These are phyloP conservation scores for Leistus spinibarbis DNA, from an alignment of 2,888 invertebrate species.

Conservation along the genomic window DNA sequence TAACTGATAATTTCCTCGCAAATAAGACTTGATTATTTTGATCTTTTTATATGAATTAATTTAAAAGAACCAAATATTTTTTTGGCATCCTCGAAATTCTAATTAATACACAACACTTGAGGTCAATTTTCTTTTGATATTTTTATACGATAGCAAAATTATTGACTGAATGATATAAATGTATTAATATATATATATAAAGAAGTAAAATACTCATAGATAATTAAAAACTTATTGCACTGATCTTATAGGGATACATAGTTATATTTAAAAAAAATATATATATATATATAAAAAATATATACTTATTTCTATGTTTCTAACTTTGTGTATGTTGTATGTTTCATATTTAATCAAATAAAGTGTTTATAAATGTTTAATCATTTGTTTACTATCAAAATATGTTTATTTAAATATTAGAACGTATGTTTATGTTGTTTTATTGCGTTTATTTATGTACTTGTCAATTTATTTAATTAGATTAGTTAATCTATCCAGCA, in stretches of 20 bases:
- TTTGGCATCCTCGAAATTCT: constrained; percentile 11
- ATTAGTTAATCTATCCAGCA: too few relatives aligned
- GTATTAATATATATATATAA: not conserved
- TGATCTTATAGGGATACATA: constrained; percentile 7
- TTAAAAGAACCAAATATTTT: constrained; percentile 28
- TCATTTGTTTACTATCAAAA: not conserved
- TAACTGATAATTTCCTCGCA: not conserved
- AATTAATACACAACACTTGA: not conserved
- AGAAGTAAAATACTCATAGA: not conserved
- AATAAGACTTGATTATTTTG: not conserved
- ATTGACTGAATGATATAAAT: constrained; percentile 19
- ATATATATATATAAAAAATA: too few relatives aligned
- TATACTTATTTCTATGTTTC: not conserved
- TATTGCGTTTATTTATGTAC: too few relatives aligned
- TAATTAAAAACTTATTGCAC: not conserved
- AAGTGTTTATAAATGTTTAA: constrained; percentile 37
- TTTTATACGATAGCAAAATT: constrained; percentile 30
- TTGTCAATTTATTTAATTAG: too few relatives aligned
- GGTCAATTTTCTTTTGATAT: constrained; percentile 38
- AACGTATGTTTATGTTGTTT: too few relatives aligned
- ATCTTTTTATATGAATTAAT: not conserved
- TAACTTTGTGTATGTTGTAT: not conserved
- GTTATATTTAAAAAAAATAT: not conserved
- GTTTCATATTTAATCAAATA: constrained; percentile 33
- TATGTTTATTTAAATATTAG: not conserved